Conservation (phyloP, 2,113 vertebrate genomes). For the Carlito syrichta region DNA sequence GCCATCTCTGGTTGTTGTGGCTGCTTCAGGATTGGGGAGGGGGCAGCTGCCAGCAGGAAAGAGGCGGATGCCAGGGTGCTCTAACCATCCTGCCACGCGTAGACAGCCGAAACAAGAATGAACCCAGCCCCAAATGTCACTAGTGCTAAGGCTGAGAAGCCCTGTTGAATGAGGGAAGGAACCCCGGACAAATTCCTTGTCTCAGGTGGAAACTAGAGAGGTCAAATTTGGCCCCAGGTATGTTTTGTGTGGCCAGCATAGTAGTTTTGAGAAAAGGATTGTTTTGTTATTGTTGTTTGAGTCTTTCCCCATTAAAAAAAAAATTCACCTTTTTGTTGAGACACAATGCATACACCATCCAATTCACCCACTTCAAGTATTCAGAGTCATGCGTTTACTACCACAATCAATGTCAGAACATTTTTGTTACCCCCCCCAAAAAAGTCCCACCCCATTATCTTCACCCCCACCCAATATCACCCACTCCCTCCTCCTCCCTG, state of each 20-base stretch:
- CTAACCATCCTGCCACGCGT: rapidly evolving
- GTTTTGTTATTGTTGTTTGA: not conserved
- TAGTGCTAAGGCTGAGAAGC: rapidly evolving
- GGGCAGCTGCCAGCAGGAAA: rapidly evolving
- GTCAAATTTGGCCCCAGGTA: not conserved
- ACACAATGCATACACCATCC: not conserved
- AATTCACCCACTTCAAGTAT: not conserved
- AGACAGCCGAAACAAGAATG: rapidly evolving
- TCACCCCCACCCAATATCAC: not conserved
- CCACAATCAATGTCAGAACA: not conserved
- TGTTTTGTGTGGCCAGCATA: not conserved
- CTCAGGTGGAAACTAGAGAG: not conserved
- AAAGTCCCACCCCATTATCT: not conserved
- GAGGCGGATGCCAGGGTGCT: not conserved
- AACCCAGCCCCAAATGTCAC: not conserved
- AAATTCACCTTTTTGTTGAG: no score
- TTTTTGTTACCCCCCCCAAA: rapidly evolving
- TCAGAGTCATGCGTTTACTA: not conserved
- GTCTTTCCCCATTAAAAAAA: not conserved
- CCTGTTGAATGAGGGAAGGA: not conserved
- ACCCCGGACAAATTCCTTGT: not conserved
- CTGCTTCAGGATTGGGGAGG: rapidly evolving
- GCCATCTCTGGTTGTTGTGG: not conserved
- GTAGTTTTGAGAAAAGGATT: not conserved
- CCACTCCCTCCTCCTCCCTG: not conserved